Percentiles rank a stretch among this genome's conserved stretches.
Evolutionary conservation across 1,140 invertebrate species (phyloP).

Genomic region (Zelostemma sp.): DNA sequence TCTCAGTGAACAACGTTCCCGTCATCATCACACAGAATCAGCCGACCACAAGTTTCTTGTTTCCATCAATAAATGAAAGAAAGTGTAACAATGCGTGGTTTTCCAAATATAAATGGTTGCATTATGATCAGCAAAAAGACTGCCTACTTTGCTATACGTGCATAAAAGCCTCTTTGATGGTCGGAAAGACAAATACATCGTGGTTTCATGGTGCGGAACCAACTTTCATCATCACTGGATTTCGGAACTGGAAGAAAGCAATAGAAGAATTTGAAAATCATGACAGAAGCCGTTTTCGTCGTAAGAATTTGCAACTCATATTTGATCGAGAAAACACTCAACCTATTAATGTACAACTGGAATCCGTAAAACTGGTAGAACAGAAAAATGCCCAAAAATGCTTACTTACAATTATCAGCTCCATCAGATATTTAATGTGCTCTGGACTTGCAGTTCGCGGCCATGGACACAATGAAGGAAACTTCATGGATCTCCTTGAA

Average conservation of each 20-base stretch:
- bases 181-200: background rate
- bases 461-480: constrained; percentile 8
- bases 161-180: constrained; percentile 1
- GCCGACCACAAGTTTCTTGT: too few species aligned
- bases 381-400: background rate
- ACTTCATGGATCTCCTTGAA: constrained; percentile 10
- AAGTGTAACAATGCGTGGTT: background rate
- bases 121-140: background rate
- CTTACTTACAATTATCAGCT: constrained; percentile 3
- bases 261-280: constrained; percentile 4
- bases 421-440: constrained; percentile 5
- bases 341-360: background rate
- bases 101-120: background rate
- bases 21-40: too few species aligned
- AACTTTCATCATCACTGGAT: constrained; percentile 4
- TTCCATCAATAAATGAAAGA: too few species aligned
- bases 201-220: constrained; percentile 1
- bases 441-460: constrained; percentile 10
- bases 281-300: background rate
- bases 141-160: background rate
- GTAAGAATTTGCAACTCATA: background rate
- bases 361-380: background rate
- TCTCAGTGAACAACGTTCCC: too few species aligned
- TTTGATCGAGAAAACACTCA: background rate
- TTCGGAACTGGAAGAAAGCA: constrained; percentile 7